These are phyloP conservation scores for Saxidomus purpurata DNA, from an alignment of 1,140 invertebrate genomes.

Conservation along the genomic window DNA sequence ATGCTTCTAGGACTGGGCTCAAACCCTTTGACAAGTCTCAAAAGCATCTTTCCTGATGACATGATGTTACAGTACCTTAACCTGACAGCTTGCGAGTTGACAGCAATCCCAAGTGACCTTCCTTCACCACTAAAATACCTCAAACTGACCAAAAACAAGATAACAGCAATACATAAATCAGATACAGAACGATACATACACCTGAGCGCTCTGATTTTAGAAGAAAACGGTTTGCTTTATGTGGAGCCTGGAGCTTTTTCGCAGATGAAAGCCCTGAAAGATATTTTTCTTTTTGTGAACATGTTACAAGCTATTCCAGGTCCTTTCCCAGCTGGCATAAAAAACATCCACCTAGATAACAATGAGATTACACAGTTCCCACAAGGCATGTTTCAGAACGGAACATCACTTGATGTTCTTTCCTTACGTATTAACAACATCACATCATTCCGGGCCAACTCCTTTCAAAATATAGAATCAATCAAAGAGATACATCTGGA, in stretches of 20 bases:
- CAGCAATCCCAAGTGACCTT: slow-evolving; percentile 93
- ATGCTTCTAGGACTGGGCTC: slow-evolving; percentile 90
- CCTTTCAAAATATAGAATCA: slow-evolving; percentile 65
- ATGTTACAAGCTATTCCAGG: slow-evolving; percentile 1
- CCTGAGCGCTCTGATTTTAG: slow-evolving; percentile 93
- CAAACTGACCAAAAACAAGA: slow-evolving; percentile 91
- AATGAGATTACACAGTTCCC: slow-evolving; percentile 87
- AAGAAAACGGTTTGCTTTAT: slow-evolving; percentile 91
- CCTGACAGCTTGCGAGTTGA: slow-evolving; percentile 92
- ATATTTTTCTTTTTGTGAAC: slow-evolving; percentile 26
- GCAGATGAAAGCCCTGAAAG: slow-evolving; percentile 89
- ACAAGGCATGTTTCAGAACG: slow-evolving; percentile 65
- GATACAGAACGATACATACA: slow-evolving; percentile 95
- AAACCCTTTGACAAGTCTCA: slow-evolving; percentile 82
- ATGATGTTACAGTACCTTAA: slow-evolving; percentile 89
- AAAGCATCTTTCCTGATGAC: slow-evolving; percentile 66
- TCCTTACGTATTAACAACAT: slow-evolving; percentile 75
- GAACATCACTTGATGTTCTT: slow-evolving; percentile 69
- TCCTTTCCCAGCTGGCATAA: slow-evolving; percentile 85
- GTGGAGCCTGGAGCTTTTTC: slow-evolving; percentile 95
- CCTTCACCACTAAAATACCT: slow-evolving; percentile 94
- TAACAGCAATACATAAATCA: slow-evolving; percentile 92
- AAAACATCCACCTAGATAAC: slow-evolving; percentile 92
- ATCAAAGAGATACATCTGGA: slow-evolving; percentile 87
- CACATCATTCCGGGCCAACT: slow-evolving; percentile 44